phyloP scores from a whole-genome alignment of 2,797 vertebrate genomes.

The Spatula clypeata region DNA sequence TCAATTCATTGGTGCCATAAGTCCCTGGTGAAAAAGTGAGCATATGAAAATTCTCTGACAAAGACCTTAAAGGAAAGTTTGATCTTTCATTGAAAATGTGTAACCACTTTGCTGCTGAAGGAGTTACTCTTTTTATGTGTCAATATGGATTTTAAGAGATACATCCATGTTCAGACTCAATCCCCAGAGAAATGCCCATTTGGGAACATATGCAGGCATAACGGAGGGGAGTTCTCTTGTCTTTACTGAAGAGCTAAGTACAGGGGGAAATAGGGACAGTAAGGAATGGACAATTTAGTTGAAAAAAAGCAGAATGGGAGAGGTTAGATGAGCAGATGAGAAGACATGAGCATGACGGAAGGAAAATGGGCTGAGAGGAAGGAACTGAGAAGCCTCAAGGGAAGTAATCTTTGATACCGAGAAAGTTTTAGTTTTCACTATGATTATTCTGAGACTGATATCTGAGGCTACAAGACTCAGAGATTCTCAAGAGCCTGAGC shows the following conservation, averaged over 20 bases:
- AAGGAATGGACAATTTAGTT: background rate
- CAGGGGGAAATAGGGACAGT: background rate
- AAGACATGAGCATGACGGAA: background rate
- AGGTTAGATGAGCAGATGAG: background rate
- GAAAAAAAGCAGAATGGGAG: background rate
- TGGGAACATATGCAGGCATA: background rate
- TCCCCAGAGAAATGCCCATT: background rate
- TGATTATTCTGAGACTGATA: constrained; percentile 3
- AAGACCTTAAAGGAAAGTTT: background rate
- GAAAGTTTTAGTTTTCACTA: constrained; percentile 35
- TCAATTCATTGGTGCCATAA: background rate
- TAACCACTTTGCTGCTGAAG: background rate
- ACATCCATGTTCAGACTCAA: background rate
- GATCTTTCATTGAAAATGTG: background rate
- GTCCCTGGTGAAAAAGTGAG: background rate
- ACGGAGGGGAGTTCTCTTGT: background rate
- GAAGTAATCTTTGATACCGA: constrained; percentile 35
- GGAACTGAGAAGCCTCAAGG: constrained; percentile 59
- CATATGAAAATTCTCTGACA: background rate
- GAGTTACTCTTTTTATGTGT: background rate
- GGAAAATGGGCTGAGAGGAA: constrained; percentile 12
- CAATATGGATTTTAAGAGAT: background rate
- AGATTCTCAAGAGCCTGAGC: background rate
- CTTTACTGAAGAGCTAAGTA: background rate
- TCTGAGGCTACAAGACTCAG: background rate